Conservation (phyloP, 2,113 vertebrate genomes). For the rabbit (Oryctolagus cuniculus) region mOryCun1.1 NC_091448.1:18494501-18495000, state of each 20-base stretch:
- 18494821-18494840: too few relatives aligned
- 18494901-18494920: too few relatives aligned
- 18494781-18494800: too few relatives aligned
- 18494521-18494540: background rate
- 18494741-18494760: too few relatives aligned
- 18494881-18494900: too few relatives aligned
- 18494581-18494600: background rate
- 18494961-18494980: background rate
- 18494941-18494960: constrained; percentile 36
- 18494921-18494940: background rate
- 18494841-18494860: too few relatives aligned
- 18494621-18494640: background rate
- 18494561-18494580: constrained; percentile 14
- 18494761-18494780: too few relatives aligned
- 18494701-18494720: too few relatives aligned
- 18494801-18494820: too few relatives aligned
- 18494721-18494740: too few relatives aligned
- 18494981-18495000: too few relatives aligned
- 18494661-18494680: constrained; percentile 19
- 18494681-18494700: background rate
- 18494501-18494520: background rate
- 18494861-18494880: too few relatives aligned
- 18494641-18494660: constrained; percentile 28
- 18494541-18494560: constrained; percentile 6
- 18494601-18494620: background rate